These are phyloP conservation scores for Labeo calbasu DNA, from an alignment of 2,797 vertebrate species.

Conservation along the genomic window DNA sequence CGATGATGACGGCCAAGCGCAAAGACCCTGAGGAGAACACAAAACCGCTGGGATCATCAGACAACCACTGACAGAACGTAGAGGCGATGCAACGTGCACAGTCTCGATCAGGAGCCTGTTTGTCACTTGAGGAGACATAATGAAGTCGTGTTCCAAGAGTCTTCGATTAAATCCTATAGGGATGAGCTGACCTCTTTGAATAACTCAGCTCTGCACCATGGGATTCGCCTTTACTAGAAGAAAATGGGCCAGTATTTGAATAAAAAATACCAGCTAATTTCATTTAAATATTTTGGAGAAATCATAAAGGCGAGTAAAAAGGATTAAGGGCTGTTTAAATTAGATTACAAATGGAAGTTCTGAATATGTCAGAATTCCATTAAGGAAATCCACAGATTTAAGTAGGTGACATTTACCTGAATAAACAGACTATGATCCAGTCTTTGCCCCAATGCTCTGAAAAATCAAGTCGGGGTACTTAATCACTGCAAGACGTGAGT, in stretches of 20 bases:
- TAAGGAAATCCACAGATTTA: constrained; percentile 50
- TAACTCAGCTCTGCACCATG: constrained; percentile 36
- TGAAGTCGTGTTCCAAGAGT: constrained; percentile 36
- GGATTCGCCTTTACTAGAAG: constrained; percentile 46
- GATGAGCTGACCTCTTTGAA: constrained; percentile 43
- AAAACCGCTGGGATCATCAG: constrained; percentile 55
- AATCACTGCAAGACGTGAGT: constrained; percentile 35
- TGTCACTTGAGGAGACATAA: constrained; percentile 49
- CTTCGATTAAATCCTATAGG: constrained; percentile 41
- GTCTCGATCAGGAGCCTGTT: constrained; percentile 36
- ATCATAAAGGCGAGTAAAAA: constrained; percentile 52
- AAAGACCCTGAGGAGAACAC: constrained; percentile 86
- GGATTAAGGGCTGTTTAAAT: constrained; percentile 58
- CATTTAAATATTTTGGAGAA: constrained; percentile 58
- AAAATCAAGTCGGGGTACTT: constrained; percentile 44
- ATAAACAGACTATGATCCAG: constrained; percentile 47
- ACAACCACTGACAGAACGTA: constrained; percentile 42
- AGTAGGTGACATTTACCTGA: constrained; percentile 61
- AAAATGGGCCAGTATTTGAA: constrained; percentile 59
- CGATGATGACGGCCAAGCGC: constrained; percentile 97
- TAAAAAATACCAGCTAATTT: constrained; percentile 54
- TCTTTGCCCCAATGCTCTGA: constrained; percentile 42
- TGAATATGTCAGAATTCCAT: constrained; percentile 50
- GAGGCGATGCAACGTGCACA: not conserved
- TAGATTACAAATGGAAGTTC: constrained; percentile 55